Conservation (phyloP, 2,888 invertebrate genomes). For the Gortyna flavago region DNA sequence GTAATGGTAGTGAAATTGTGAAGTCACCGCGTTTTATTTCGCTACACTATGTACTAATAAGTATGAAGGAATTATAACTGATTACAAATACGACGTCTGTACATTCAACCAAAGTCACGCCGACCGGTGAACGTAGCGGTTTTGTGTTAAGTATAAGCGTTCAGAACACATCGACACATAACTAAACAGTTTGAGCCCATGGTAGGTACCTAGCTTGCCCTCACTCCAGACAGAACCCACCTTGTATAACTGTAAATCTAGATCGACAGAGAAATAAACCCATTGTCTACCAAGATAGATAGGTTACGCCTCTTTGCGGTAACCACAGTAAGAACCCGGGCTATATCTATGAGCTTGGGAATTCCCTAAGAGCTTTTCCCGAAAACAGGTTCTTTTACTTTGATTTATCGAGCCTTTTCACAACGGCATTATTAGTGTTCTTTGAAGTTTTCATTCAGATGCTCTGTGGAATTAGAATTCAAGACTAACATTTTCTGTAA, state of each 20-base stretch:
- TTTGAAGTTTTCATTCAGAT: constrained; percentile 9
- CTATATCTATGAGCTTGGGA: constrained; percentile 45
- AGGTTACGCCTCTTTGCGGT: constrained; percentile 68
- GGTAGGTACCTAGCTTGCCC: neutral
- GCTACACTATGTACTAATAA: too few species aligned
- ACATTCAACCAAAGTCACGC: neutral
- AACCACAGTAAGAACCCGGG: constrained; percentile 44
- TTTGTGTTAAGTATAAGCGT: neutral
- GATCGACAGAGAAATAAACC: constrained; percentile 57
- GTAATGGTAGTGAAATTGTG: too few species aligned
- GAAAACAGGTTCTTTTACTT: constrained; percentile 43
- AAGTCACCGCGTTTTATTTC: too few species aligned
- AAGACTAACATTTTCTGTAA: neutral
- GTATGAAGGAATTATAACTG: neutral
- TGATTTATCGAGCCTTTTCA: constrained; percentile 46
- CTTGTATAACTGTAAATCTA: constrained; percentile 44
- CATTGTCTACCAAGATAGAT: constrained; percentile 62
- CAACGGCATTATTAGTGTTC: constrained; percentile 9
- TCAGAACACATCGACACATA: neutral
- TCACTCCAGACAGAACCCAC: neutral
- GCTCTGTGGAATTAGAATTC: neutral
- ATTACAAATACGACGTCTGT: neutral
- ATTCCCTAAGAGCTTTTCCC: constrained; percentile 34
- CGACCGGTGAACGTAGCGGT: neutral
- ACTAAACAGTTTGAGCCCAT: neutral